phyloP scores from a whole-genome alignment of 2,113 vertebrate genomes.

The Piliocolobus tephrosceles region DNA sequence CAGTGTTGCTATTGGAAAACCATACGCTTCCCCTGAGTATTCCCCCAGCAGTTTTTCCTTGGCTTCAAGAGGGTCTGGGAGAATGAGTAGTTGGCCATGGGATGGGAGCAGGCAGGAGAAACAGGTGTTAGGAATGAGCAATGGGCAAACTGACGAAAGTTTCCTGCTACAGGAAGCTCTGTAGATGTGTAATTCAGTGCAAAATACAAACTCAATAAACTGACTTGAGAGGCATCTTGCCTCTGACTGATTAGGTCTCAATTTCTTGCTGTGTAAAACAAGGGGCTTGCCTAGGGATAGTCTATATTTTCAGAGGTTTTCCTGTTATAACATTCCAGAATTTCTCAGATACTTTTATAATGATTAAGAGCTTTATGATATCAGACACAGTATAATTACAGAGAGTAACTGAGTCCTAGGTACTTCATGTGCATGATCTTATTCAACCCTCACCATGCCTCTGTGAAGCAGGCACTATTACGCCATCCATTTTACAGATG shows the following conservation, averaged over 20 bases:
- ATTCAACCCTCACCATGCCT: background rate
- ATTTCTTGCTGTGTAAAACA: background rate
- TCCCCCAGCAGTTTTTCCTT: background rate
- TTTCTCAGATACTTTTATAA: background rate
- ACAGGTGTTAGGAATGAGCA: background rate
- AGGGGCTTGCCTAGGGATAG: background rate
- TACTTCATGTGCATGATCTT: background rate
- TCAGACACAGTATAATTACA: background rate
- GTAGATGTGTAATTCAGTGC: background rate
- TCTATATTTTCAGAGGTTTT: background rate
- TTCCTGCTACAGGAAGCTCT: background rate
- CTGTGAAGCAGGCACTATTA: background rate
- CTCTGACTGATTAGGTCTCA: background rate
- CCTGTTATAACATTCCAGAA: background rate
- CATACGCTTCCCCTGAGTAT: background rate
- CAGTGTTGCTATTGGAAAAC: background rate
- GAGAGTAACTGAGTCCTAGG: background rate
- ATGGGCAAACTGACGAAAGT: background rate
- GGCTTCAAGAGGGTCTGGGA: background rate
- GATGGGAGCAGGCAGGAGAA: background rate
- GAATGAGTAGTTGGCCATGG: background rate
- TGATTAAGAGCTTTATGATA: background rate
- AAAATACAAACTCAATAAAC: background rate
- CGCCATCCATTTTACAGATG: background rate
- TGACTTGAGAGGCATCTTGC: background rate